Percentiles rank a stretch among this genome's conserved stretches.
phyloP scores from a whole-genome alignment of 2,113 vertebrate genomes.

The Rhabdomys dilectus region DNA sequence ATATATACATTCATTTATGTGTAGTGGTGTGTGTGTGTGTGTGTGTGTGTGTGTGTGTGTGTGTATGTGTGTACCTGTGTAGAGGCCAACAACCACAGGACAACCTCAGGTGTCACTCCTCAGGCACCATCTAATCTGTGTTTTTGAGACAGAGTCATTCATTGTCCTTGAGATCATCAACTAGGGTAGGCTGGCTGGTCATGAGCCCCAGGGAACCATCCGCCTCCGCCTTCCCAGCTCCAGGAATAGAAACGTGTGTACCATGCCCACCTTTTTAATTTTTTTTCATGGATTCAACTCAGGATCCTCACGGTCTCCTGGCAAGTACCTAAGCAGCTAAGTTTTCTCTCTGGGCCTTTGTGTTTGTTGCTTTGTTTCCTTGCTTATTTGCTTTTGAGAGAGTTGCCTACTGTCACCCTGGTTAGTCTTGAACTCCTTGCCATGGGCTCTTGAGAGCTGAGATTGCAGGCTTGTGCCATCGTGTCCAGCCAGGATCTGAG shows the following conservation, averaged over 20 bases:
- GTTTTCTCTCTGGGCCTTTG: background rate
- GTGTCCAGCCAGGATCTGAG: background rate
- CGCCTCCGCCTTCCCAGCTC: no score
- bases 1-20: background rate
- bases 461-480: no score
- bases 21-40: background rate
- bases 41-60: background rate
- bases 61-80: background rate
- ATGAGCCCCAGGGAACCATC: background rate
- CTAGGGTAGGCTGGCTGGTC: background rate
- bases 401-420: background rate
- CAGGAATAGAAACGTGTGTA: background rate
- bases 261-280: background rate
- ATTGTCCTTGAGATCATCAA: background rate
- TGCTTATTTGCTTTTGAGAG: background rate
- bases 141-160: background rate
- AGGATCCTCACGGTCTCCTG: background rate
- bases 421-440: background rate
- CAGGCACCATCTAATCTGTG: background rate
- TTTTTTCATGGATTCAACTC: background rate
- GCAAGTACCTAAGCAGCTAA: background rate
- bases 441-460: background rate
- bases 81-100: background rate
- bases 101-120: background rate
- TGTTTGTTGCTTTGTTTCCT: no score